Evolutionary conservation across 2,113 vertebrate genomes (phyloP).

Genomic region (Crocuta crocuta): DNA sequence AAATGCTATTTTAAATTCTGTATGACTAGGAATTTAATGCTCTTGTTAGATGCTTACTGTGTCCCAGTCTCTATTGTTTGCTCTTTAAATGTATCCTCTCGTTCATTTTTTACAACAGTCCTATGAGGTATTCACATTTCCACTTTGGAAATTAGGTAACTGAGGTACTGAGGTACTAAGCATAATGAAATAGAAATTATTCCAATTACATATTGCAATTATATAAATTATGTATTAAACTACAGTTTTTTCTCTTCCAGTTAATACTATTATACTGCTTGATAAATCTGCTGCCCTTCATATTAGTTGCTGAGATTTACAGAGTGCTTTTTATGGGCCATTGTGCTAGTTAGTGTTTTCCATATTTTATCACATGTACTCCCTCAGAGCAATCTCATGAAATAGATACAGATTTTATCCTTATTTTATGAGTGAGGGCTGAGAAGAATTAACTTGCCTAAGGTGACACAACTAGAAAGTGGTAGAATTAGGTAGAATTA

Average conservation of each 20-base stretch:
- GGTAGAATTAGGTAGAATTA: neutral
- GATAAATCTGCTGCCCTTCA: neutral
- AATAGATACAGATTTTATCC: slow-evolving; percentile 4
- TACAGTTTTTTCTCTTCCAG: neutral
- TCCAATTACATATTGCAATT: slow-evolving; percentile 8
- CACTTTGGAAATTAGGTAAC: neutral
- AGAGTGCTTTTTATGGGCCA: neutral
- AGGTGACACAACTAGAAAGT: neutral
- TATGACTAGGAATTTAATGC: neutral
- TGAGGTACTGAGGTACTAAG: neutral
- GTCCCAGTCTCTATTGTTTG: neutral
- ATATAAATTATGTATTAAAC: slow-evolving; percentile 1
- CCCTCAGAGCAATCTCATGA: neutral
- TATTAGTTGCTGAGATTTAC: neutral
- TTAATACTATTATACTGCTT: neutral
- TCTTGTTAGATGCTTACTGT: neutral
- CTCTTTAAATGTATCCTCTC: neutral
- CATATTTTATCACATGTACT: slow-evolving; percentile 32
- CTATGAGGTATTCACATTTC: neutral
- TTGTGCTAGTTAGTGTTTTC: neutral
- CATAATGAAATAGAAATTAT: neutral
- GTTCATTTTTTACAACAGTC: neutral
- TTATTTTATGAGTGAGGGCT: neutral
- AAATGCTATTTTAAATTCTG: slow-evolving; percentile 11
- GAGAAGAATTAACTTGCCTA: neutral